Percentiles rank a stretch among this genome's conserved stretches.
phyloP scores from a whole-genome alignment of 2,888 invertebrate species.

The Tachystola acroxantha region DNA sequence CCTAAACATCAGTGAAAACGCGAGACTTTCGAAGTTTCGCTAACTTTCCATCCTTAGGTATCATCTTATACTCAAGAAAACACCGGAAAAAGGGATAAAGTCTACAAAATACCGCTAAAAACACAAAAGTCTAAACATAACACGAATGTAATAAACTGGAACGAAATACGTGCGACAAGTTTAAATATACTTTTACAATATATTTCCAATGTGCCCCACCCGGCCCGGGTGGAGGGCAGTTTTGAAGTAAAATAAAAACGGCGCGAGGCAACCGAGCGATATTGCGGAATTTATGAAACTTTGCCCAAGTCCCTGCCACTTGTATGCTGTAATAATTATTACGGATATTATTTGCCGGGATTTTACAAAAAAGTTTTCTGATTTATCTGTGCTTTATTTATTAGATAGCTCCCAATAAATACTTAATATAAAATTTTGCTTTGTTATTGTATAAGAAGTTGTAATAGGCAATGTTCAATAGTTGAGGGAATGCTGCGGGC shows the following conservation, averaged over 20 bases:
- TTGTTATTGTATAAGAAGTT: no score
- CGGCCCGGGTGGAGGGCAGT: conserved; percentile 13
- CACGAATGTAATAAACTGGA: conserved; percentile 10
- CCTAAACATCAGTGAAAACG: no score
- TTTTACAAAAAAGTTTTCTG: neutral
- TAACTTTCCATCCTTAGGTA: no score
- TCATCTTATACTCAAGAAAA: neutral
- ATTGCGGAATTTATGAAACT: conserved; percentile 39
- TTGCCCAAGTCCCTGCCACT: conserved; percentile 23
- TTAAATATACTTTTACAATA: conserved; percentile 28
- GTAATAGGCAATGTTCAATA: no score
- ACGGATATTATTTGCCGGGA: conserved; percentile 8
- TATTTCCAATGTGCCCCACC: conserved; percentile 25
- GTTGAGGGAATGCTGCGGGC: no score
- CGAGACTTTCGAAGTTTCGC: no score
- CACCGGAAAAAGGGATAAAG: neutral
- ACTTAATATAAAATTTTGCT: no score
- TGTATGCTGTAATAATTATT: conserved; percentile 15
- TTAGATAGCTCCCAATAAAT: no score
- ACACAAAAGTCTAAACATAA: conserved; percentile 2
- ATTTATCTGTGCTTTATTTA: neutral
- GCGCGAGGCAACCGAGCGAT: conserved; percentile 18
- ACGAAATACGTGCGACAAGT: conserved; percentile 27
- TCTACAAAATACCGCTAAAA: neutral
- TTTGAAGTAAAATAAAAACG: conserved; percentile 29